These are phyloP conservation scores for Acanthaster planci DNA, from an alignment of 35 echinoderm and acorn worm species.

Conservation along the genomic window DNA sequence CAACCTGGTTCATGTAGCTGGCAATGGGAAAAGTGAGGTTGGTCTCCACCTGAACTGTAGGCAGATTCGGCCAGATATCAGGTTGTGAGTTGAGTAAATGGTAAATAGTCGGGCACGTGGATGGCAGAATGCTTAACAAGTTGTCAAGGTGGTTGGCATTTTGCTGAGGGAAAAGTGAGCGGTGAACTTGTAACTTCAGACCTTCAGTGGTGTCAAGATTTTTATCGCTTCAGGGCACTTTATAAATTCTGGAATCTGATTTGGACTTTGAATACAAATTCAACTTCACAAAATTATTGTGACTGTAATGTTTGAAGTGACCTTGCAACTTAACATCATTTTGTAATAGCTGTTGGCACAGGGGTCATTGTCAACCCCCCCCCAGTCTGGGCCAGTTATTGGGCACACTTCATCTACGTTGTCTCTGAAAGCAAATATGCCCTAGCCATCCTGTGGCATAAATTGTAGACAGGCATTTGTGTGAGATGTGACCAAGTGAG, in stretches of 20 bases:
- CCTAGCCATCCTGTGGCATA: too few relatives aligned
- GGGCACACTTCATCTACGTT: too few relatives aligned
- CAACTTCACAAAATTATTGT: too few relatives aligned
- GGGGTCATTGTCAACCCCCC: too few relatives aligned
- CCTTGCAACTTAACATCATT: too few relatives aligned
- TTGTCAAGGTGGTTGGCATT: slow-evolving; percentile 8
- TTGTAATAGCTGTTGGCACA: too few relatives aligned
- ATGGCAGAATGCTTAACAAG: neutral
- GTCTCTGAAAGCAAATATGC: too few relatives aligned
- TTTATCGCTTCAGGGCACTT: neutral
- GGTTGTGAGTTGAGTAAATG: slow-evolving; percentile 14
- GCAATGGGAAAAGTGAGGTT: slow-evolving; percentile 25
- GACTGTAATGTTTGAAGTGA: too few relatives aligned
- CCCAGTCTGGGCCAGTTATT: too few relatives aligned
- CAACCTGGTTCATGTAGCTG: neutral
- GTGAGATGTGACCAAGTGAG: too few relatives aligned
- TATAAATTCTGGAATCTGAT: neutral
- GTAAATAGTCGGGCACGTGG: slow-evolving; percentile 10
- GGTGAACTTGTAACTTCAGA: slow-evolving; percentile 8
- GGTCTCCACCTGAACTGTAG: neutral
- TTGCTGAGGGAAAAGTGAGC: slow-evolving; percentile 8
- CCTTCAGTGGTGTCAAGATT: neutral
- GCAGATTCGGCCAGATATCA: neutral
- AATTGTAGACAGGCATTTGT: too few relatives aligned
- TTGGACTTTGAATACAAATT: too few relatives aligned